Conservation (phyloP, 2,113 vertebrate genomes). For the Piaya cayana region DNA sequence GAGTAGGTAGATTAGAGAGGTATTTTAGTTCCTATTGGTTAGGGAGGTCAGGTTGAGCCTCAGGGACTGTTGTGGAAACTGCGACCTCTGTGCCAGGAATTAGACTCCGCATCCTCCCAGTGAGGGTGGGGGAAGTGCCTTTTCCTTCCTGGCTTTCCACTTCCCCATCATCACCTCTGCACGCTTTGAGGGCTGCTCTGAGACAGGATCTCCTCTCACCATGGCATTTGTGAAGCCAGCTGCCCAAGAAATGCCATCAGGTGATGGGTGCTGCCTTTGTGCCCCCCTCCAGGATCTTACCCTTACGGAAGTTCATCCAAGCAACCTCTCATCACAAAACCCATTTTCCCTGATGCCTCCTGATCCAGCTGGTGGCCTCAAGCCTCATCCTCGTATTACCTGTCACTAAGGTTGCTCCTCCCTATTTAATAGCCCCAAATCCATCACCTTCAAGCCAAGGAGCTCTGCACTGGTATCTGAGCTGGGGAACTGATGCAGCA, state of each 20-base stretch:
- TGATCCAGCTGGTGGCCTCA: accelerated
- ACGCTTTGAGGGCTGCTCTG: neutral
- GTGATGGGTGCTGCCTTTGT: neutral
- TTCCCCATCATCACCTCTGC: neutral
- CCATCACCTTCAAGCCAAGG: neutral
- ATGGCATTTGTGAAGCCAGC: neutral
- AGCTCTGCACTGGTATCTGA: neutral
- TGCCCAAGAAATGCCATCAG: neutral
- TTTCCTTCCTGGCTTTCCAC: neutral
- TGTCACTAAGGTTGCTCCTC: neutral
- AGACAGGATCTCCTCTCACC: neutral
- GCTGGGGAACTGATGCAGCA: neutral
- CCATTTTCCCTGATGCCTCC: neutral
- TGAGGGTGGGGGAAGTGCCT: neutral
- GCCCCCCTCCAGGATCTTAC: neutral
- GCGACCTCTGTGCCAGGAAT: neutral
- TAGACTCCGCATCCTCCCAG: neutral
- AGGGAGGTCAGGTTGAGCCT: neutral
- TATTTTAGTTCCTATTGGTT: neutral
- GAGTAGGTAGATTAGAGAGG: neutral
- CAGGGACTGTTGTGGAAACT: neutral
- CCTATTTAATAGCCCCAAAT: neutral
- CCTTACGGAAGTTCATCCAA: neutral
- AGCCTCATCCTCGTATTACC: neutral
- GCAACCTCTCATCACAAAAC: neutral